Percentiles rank a stretch among this genome's conserved stretches.
Evolutionary conservation across 2,888 invertebrate genomes (phyloP).

Genomic region (Catocala fraxini): DNA sequence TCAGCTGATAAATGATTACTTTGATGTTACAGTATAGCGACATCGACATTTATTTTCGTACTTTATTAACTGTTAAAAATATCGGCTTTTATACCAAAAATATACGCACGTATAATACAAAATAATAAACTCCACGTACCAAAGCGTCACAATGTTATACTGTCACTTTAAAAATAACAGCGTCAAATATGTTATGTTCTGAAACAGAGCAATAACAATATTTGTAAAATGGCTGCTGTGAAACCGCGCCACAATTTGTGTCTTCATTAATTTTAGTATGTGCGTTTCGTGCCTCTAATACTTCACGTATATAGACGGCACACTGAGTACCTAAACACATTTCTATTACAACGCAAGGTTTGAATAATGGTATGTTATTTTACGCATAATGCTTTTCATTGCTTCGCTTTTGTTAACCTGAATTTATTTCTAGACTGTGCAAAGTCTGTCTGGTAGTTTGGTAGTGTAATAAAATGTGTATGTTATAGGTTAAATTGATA

Average conservation of each 20-base stretch:
- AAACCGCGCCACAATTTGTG: background rate
- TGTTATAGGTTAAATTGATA: too few relatives aligned
- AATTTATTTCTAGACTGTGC: too few relatives aligned
- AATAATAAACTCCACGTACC: background rate
- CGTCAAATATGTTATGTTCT: background rate
- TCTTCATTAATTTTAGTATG: conserved; percentile 23
- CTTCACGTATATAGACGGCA: background rate
- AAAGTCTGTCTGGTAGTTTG: too few relatives aligned
- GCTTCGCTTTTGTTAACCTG: background rate
- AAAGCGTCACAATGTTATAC: conserved; percentile 10
- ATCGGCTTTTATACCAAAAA: background rate
- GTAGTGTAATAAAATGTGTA: too few relatives aligned
- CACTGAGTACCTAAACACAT: too few relatives aligned
- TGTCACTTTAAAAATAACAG: conserved; percentile 5
- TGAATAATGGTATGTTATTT: too few relatives aligned
- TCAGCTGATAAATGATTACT: too few relatives aligned
- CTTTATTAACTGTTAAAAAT: too few relatives aligned
- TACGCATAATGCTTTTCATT: background rate
- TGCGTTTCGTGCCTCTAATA: conserved; percentile 12
- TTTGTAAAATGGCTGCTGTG: conserved; percentile 14
- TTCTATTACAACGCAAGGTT: too few relatives aligned
- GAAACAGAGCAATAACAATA: conserved; percentile 17
- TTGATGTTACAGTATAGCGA: too few relatives aligned
- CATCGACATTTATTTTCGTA: too few relatives aligned
- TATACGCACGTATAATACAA: background rate